Percentiles rank a stretch among this genome's conserved stretches.
phyloP scores from a whole-genome alignment of 37 sponge, comb jelly and placozoan species.

The Beroe ovata region DNA sequence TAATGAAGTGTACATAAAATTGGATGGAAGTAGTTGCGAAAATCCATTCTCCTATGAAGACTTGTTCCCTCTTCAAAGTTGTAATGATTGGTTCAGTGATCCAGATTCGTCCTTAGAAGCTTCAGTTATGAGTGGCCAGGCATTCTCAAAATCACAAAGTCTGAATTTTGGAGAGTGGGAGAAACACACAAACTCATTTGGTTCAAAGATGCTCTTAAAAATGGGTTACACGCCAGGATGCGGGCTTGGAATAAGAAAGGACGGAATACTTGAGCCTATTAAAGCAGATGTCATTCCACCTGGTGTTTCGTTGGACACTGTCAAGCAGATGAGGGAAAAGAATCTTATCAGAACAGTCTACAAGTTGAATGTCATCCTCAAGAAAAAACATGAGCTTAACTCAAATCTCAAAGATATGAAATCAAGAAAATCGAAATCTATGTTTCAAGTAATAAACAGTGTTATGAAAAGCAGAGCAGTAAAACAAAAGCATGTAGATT shows the following conservation, averaged over 20 bases:
- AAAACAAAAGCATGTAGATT: background rate
- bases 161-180: slow-evolving; percentile 33
- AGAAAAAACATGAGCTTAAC: slow-evolving; percentile 12
- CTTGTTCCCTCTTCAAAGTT: slow-evolving; percentile 39
- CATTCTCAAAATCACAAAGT: background rate
- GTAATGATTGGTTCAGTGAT: background rate
- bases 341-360: slow-evolving; percentile 39
- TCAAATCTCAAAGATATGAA: background rate
- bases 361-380: slow-evolving; percentile 10
- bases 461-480: background rate
- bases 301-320: slow-evolving; percentile 24
- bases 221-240: slow-evolving; percentile 39
- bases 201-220: slow-evolving; percentile 23
- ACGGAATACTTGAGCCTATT: slow-evolving; percentile 32
- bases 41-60: background rate
- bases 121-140: no score
- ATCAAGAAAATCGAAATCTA: background rate
- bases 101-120: background rate
- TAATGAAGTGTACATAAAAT: background rate
- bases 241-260: background rate
- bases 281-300: slow-evolving; percentile 21
- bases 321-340: slow-evolving; percentile 17
- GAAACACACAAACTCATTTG: slow-evolving; percentile 66
- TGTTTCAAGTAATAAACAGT: slow-evolving; percentile 1
- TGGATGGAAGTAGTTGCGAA: slow-evolving; percentile 11